A percentile compares a stretch with the other conserved stretches of the same genome.
These are phyloP conservation scores for Phengaris arion DNA, from an alignment of 2,888 invertebrate species.

Conservation along the genomic window DNA sequence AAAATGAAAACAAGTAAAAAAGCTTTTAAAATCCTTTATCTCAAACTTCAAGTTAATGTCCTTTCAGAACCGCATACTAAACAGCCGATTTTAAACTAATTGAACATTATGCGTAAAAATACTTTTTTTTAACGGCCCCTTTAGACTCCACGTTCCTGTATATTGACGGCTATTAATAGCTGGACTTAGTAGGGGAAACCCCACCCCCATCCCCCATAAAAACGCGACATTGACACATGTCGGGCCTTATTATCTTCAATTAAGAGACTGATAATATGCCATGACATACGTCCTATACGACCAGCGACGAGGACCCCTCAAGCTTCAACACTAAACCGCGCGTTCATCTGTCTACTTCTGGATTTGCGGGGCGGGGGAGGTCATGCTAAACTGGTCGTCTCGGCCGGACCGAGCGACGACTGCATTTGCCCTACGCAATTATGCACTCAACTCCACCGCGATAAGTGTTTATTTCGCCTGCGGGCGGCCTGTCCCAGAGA, in stretches of 20 bases:
- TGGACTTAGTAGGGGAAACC: constrained; percentile 60
- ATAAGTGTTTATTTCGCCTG: constrained; percentile 38
- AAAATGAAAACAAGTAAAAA: neutral
- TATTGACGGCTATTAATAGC: constrained; percentile 63
- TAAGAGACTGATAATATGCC: constrained; percentile 75
- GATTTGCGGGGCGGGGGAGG: constrained; percentile 40
- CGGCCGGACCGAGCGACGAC: constrained; percentile 48
- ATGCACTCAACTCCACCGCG: constrained; percentile 43
- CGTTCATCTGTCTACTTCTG: constrained; percentile 29
- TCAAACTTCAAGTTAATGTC: neutral
- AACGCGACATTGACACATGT: constrained; percentile 77
- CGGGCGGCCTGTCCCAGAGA: constrained; percentile 42
- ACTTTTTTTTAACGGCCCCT: constrained; percentile 31
- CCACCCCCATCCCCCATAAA: constrained; percentile 69
- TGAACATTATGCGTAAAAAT: constrained; percentile 14
- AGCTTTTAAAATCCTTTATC: constrained; percentile 7
- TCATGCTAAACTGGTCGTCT: constrained; percentile 50
- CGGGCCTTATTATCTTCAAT: constrained; percentile 78
- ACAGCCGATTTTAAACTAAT: constrained; percentile 5
- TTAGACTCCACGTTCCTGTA: constrained; percentile 38
- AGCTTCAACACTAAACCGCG: constrained; percentile 28
- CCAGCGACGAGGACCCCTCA: constrained; percentile 48
- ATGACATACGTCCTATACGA: constrained; percentile 65
- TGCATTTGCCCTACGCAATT: constrained; percentile 39
- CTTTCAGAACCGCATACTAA: neutral